Evolutionary conservation across 1,140 invertebrate species (phyloP).

Genomic region (Lysiphlebus fabarum): DNA sequence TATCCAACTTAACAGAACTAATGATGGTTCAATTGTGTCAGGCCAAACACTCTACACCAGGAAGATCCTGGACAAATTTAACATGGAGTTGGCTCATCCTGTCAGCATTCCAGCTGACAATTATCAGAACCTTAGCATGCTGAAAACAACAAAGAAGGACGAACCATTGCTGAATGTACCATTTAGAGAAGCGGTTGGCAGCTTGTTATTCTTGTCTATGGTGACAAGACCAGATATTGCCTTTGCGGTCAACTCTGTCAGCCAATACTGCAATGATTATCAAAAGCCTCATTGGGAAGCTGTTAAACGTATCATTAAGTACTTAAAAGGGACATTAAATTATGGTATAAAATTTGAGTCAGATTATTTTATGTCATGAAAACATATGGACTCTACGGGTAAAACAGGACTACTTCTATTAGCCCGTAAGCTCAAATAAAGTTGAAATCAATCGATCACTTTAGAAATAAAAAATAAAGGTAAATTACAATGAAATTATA

Average conservation of each 20-base stretch:
- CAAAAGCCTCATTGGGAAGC: conserved; percentile 29
- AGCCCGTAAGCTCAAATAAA: too few species aligned
- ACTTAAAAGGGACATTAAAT: conserved; percentile 26
- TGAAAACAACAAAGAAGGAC: background rate
- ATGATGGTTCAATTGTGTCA: conserved; percentile 15
- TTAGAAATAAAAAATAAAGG: too few species aligned
- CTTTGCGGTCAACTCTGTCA: conserved; percentile 35
- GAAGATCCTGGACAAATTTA: conserved; percentile 15
- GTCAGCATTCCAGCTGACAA: conserved; percentile 22
- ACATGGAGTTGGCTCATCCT: conserved; percentile 7
- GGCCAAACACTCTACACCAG: conserved; percentile 11
- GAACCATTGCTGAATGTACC: conserved; percentile 18
- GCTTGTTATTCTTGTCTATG: conserved; percentile 38
- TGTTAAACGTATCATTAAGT: conserved; percentile 29
- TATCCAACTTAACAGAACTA: conserved; percentile 30
- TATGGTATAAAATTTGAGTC: conserved; percentile 17
- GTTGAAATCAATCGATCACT: too few species aligned
- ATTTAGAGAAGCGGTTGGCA: conserved; percentile 37
- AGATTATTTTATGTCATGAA: too few species aligned
- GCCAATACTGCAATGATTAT: conserved; percentile 26
- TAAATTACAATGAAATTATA: too few species aligned
- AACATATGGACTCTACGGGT: too few species aligned
- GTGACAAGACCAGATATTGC: conserved; percentile 42
- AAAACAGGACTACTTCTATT: too few species aligned
- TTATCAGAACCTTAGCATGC: conserved; percentile 17